Evolutionary conservation across 2,113 vertebrate species (phyloP).

Genomic region (Litocranius walleri): DNA sequence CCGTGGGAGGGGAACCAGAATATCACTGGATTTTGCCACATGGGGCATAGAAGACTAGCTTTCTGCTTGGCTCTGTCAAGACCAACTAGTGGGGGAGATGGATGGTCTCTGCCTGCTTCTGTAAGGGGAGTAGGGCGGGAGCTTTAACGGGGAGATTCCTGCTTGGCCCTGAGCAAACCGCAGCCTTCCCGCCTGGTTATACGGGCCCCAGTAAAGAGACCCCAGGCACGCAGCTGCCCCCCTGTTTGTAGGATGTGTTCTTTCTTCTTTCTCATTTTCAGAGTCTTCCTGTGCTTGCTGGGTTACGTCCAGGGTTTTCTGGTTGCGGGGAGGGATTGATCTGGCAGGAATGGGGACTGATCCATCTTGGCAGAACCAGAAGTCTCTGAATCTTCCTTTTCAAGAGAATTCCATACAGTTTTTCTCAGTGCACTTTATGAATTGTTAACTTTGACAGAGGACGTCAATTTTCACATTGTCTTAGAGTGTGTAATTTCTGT

Average conservation of each 20-base stretch:
- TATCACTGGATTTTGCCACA: not conserved
- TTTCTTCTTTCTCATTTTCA: not conserved
- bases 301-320: not conserved
- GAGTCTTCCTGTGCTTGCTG: not conserved
- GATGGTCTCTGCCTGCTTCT: not conserved
- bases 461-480: not conserved
- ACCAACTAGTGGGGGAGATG: fast-evolving
- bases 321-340: not conserved
- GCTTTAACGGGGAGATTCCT: not conserved
- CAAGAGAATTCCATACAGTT: not conserved
- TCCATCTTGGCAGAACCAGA: not conserved
- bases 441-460: not conserved
- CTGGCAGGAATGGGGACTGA: not conserved
- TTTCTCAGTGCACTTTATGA: not conserved
- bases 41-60: not conserved
- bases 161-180: not conserved
- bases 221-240: not conserved
- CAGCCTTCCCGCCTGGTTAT: not conserved
- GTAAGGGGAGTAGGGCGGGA: fast-evolving
- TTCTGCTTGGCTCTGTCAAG: not conserved
- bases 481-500: not conserved
- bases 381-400: not conserved
- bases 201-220: not conserved
- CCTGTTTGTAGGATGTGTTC: not conserved
- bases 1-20: not conserved